Evolutionary conservation across 64 coral and sea anemone genomes (phyloP), one percentile per base, ranked within the genome.

Genomic region (Acropora tenuis): DNA sequence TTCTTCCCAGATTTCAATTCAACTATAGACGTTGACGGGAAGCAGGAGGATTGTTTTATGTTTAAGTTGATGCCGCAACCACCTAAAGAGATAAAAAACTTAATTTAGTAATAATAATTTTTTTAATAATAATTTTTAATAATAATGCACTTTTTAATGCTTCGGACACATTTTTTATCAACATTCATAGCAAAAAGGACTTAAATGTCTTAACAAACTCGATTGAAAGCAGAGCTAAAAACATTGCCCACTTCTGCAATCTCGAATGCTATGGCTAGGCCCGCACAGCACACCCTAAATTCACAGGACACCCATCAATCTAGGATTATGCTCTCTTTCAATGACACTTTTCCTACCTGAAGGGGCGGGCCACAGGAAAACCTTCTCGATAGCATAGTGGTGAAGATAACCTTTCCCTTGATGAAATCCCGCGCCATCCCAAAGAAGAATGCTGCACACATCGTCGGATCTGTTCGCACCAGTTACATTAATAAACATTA

Each of bases 291-390:
- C 30, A 30, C 30, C 30, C 30, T 30, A 30, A 30, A 30, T 30
- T 30, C 30, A 30, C 30, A 30, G 30, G 30, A 30, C 30, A 30
- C 30, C 30, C 30, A 30, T 30, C 30, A 30, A 30, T 30, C 30
- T 30, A 30, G 30, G 30, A 30, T 30, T 30, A 0, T 30, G 30
- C 0, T 30, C 30, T 30, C 0, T 13, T 15, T 13, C 3, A 63
- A 13, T 7, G 1, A 63, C 18, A 50, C 18, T 12, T 2, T 61
- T 40, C 53, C 18, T 79, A 97, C 95, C 95, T 80, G 91, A 18
- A 0, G 88, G 95, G 44, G 95, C 75, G 50, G 90, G 92, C 95
- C 95, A 97, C 69, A 97, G 88, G 58, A 78, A 68, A 48, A 93
- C 79, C 18, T 66, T 74, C 8, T 78, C 52, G 65, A 97, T 17